A percentile compares a stretch with the other conserved stretches of the same genome.
phyloP scores from a whole-genome alignment of 2,888 invertebrate species.

The Seira ritae region DNA sequence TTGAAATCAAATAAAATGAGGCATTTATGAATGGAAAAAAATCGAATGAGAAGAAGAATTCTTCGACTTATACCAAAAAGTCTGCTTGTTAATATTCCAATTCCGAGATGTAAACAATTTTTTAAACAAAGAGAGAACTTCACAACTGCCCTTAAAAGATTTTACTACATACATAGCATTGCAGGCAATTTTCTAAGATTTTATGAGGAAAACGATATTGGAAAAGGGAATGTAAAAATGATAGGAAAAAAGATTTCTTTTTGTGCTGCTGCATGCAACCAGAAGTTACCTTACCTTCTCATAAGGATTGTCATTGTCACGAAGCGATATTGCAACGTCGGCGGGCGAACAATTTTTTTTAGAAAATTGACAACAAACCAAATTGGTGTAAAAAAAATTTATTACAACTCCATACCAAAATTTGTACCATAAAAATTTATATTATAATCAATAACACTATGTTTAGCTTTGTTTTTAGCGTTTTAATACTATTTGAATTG shows the following conservation, averaged over 20 bases:
- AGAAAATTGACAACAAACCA: not conserved
- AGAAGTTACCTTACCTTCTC: constrained; percentile 2
- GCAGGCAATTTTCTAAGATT: constrained; percentile 11
- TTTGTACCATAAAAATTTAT: not conserved
- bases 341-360: not conserved
- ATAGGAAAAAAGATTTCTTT: not conserved
- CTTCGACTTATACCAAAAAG: constrained; percentile 56
- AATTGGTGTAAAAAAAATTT: not conserved
- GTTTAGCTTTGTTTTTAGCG: not conserved
- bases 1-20: not conserved
- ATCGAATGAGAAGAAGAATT: constrained; percentile 12
- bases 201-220: not conserved
- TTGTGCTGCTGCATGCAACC: not conserved
- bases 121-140: not conserved
- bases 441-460: not conserved
- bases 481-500: not conserved
- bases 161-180: not conserved
- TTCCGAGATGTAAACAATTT: constrained; percentile 4
- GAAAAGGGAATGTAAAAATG: not conserved
- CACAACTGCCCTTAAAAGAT: not conserved
- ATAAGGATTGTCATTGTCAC: not conserved
- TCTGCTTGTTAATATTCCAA: constrained; percentile 63
- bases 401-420: not conserved
- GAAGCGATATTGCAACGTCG: not conserved
- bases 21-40: constrained; percentile 29